Base-by-base conservation (phyloP, 1,140 invertebrate species). In the Copidosoma floridanum region DNA sequence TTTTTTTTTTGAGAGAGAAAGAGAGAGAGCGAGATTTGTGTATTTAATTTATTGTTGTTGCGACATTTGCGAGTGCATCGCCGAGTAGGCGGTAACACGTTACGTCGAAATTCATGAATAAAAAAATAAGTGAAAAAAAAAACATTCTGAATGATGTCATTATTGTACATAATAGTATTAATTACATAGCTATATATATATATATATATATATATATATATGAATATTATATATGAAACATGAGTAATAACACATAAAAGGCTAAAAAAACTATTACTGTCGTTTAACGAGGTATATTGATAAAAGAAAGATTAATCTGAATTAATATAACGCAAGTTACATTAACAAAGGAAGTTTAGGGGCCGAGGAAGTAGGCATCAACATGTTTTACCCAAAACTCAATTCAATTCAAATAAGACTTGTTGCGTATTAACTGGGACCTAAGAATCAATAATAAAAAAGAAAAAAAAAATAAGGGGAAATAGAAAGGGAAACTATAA, bases 141-240 rank as follows among this genome's bases (percentile, higher is more conserved):
- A 55, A 56, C 56, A 61, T 56, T 56, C 44, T 51, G 59, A 43
- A 71, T 73, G 72, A 71, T 78, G 75, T 79, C 71, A 74, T n/a
- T n/a, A n/a, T 76, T 79, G 76, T 80, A 78, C 68, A 78, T 79
- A 80, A 76, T 79, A 77, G 71, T 70, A 68, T 66, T 77, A 70
- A 71, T 72, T 56, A 44, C 55, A 64, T 76, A 72, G 72, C 58
- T 57, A 64, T 70, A 73, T 46, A 54, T 48, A 21, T 27, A 47
- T 21, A 53, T 40, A 61, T 41, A 48, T 48, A 46, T 6, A 60
- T 53, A 60, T 51, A 54, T 40, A 40, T 41, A 27, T 40, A n/a
- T 53, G 10, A 37, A 18, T 21, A n/a, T 43, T 18, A 16, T 46
- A 46, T 24, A 46, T 37, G 18, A 43, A 27, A n/a, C n/a, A n/a